These are phyloP conservation scores for Catharus bicknelli DNA, from an alignment of 2,113 vertebrate species.

Conservation along the genomic window DNA sequence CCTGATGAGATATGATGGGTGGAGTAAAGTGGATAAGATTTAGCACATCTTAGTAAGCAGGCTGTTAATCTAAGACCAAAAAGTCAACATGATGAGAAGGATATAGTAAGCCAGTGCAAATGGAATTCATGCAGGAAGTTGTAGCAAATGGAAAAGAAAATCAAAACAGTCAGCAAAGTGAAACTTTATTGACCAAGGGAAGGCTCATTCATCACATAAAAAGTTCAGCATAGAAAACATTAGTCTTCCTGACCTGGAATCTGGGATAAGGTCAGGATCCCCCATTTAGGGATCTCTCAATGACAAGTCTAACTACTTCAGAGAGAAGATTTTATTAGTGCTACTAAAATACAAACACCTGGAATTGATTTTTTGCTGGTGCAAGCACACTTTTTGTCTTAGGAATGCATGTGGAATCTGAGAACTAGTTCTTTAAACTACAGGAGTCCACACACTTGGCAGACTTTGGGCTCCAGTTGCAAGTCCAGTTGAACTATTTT, in stretches of 20 bases:
- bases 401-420: background rate
- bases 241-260: background rate
- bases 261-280: background rate
- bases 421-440: background rate
- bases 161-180: background rate
- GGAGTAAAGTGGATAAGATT: background rate
- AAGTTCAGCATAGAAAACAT: background rate
- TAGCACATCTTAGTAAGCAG: background rate
- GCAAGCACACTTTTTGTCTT: background rate
- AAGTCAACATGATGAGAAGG: background rate
- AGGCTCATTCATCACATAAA: background rate
- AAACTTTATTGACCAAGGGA: background rate
- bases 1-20: background rate
- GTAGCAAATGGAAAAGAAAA: slow-evolving; percentile 1
- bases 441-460: background rate
- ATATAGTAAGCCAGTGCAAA: background rate
- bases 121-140: background rate
- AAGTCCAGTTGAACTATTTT: background rate
- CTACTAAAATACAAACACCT: background rate
- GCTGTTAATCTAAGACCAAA: background rate
- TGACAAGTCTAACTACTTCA: background rate
- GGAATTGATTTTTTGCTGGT: background rate
- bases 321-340: background rate
- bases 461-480: background rate
- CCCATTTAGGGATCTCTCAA: background rate